Evolutionary conservation across 1,140 invertebrate genomes (phyloP), one percentile per base, ranked within the genome.

Genomic region (Ridgeia piscesae): DNA sequence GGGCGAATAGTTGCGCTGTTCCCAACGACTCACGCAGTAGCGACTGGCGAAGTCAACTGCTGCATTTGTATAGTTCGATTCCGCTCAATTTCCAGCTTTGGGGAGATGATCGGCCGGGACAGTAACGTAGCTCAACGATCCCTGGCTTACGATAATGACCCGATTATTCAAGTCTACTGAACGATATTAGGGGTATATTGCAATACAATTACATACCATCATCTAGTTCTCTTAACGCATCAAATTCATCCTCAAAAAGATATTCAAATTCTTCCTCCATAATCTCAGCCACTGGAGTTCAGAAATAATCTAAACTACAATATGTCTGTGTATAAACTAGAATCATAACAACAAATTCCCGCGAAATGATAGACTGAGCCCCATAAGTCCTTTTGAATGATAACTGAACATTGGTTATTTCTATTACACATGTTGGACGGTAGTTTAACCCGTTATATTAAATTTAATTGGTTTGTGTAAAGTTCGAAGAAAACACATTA

Each of bases 241-340:
- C 89, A 14, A 90, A 90, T 11, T 90, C 89, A 90, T 90, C 89
- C 34, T 90, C 89, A 90, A 34, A 90, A 90, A 34, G 6, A 90
- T 34, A 90, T 42, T 90, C 89, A 33, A 34, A 90, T 90, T 90
- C 89, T 34, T 90, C 89, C 89, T 77, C 58, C 58, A 77, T 77
- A 77, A 77, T 31, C 27, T 77, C 27, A 77, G 58, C 27, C 58
- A 77, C 58, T 77, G 58, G 58, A 77, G 8, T 77, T 77, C 58
- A 31, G 11, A 77, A 77, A 77, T 77, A 77, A 77, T 2, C 27
- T 31, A 77, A 77, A 77, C 2, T 77, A 77, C 58, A 77, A 77
- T 31, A 50, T 50, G 48, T 21, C 48, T 11, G 58, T 31, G 58
- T 77, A 14, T 2, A 14, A 77, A 9, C 6, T 77, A 17, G 27